Conservation (phyloP, 53 echinoderm and acorn worm species). For the Luidia sarsii region DNA sequence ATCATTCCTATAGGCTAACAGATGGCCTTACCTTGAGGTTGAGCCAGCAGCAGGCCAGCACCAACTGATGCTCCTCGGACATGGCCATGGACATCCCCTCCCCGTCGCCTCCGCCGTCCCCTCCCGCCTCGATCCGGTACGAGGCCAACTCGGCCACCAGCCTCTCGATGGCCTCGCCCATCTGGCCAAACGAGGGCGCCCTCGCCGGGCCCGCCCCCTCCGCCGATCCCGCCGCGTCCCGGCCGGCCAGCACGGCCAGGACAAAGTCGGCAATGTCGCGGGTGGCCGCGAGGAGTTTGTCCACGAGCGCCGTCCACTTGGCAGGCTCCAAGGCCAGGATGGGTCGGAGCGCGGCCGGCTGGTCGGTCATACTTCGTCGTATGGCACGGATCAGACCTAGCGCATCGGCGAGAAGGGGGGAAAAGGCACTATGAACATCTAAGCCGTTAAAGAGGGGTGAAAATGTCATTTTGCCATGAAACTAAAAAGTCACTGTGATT, state of each 20-base stretch:
- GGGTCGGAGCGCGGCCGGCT: conserved; percentile 25
- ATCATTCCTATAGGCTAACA: no score
- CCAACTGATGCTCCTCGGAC: conserved; percentile 80
- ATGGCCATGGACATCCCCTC: conserved; percentile 46
- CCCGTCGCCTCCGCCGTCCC: conserved; percentile 4
- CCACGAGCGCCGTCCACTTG: conserved; percentile 61
- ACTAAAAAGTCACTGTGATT: no score
- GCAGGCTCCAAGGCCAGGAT: conserved; percentile 27
- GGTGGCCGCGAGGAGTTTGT: conserved; percentile 57
- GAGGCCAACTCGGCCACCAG: conserved; percentile 56
- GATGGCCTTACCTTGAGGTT: conserved; percentile 92
- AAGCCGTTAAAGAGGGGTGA: no score
- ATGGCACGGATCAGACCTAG: conserved; percentile 78
- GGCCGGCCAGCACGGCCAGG: conserved; percentile 74
- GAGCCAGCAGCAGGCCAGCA: conserved; percentile 92
- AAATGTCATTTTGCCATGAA: no score
- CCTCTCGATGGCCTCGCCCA: conserved; percentile 90
- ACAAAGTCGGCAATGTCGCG: conserved; percentile 70
- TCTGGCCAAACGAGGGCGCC: conserved; percentile 93
- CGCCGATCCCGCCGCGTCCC: not conserved
- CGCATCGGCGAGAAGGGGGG: no score
- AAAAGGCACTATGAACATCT: no score
- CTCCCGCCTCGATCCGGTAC: conserved; percentile 35
- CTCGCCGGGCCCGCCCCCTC: conserved; percentile 4
- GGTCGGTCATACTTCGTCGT: conserved; percentile 72